Evolutionary conservation across 1,140 invertebrate species (phyloP), one percentile per base, ranked within the genome.

Genomic region (Euglossa dilemma): DNA sequence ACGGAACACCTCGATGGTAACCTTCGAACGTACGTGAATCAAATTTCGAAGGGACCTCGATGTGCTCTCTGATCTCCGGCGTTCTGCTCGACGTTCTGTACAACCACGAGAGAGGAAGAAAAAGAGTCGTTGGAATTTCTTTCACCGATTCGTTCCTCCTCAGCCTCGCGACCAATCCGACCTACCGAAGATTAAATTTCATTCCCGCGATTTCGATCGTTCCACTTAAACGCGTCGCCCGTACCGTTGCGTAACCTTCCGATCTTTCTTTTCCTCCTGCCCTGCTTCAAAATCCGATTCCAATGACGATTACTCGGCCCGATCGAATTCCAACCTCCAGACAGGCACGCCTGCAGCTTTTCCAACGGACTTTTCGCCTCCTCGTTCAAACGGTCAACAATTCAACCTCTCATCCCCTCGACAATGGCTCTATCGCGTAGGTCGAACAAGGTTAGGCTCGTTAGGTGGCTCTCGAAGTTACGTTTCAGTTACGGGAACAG

Each of bases 21-120:
- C 69, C 67, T 70, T n/a, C 16, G 5, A 25, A 70, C 16, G 28
- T n/a, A 54, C 74, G 75, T 77, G 75, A 67, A 66, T 66, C 61
- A 66, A 77, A 77, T 77, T 77, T 67, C 47, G 56, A 75, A 63
- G 11, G 45, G 28, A 18, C 8, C 28, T 25, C 23, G 12, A 50
- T 50, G n/a, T 3, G 73, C 5, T 47, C 50, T 25, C 45, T 45
- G 50, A 43, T 67, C 63, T 25, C n/a, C 63, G n/a, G 20, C 20
- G n/a, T 18, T 23, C 3, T 18, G 5, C 14, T 23, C 7, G 7
- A 11, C 14, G 9, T 14, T 14, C 50, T 52, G 14, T 52, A 50
- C 47, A 6, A 23, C 63, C 9, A 43, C 9, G 16, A 18, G 6
- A 16, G 25, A 28, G 14, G 25, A 63, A 28, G 14, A 28, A 63